Evolutionary conservation across 2,888 invertebrate species (phyloP), one percentile per base, ranked within the genome.

Genomic region (Ectemnius continuus): DNA sequence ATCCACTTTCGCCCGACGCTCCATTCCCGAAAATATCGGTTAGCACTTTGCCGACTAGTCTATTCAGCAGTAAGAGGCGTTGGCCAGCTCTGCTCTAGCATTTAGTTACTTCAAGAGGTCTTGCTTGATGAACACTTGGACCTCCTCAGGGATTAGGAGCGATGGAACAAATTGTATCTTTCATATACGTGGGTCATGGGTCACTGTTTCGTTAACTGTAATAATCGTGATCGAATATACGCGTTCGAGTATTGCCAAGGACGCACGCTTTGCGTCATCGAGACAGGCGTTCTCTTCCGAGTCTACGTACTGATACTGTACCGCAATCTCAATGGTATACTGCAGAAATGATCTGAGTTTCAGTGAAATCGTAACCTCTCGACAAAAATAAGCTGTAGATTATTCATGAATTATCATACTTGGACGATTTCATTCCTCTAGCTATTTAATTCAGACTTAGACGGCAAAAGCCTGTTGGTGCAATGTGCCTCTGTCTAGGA

Each of bases 151-250:
- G 36, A 36, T 36, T 52, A 14, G 52, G 16, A 52, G 16, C 16
- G 16, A 52, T 13, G 52, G 64, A 66, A 63, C 20, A 59, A 73
- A 62, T 57, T 69, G 59, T 76, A 74, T 74, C 69, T 75, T 70
- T 48, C 23, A 48, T 23, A 57, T 62, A 63, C 63, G 74, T 71
- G 75, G 78, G 71, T 82, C 80, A 45, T 74, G 80, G 82, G 80
- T 83, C 78, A 67, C 11, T 65, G 63, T 52, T 47, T 61, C 74
- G 71, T 61, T 68, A 69, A 76, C 68, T 76, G 67, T 75, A 61
- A 67, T 47, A 56, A 70, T 62, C 64, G 52, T 64, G 63, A 64
- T 62, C 52, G 52, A 16, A 16, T 52, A 52, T 71, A 72, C 69
- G 63, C 75, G 63, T 11, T 71, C 70, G 48, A 56, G 62, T 75